phyloP scores from a whole-genome alignment of 2,113 vertebrate species.

The Cyprinus carpio region DNA sequence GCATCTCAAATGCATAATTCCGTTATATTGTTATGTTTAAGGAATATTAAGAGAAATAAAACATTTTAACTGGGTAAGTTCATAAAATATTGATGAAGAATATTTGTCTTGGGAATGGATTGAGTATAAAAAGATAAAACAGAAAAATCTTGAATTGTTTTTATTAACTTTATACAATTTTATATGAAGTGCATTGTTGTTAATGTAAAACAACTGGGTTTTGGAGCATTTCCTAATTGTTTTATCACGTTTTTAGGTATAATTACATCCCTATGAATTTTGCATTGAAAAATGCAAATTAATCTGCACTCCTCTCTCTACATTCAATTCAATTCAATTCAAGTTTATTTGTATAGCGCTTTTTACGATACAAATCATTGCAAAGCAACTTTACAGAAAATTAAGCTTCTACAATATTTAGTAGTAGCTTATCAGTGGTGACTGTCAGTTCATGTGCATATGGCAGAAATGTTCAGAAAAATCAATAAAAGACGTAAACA shows the following conservation, averaged over 20 bases:
- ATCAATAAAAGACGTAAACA: too few species aligned
- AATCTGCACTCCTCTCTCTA: not conserved
- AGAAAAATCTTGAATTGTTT: not conserved
- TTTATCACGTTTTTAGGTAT: not conserved
- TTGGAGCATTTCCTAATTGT: not conserved
- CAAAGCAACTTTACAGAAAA: too few species aligned
- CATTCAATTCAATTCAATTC: too few species aligned
- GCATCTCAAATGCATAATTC: slow-evolving; percentile 55
- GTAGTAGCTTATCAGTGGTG: too few species aligned
- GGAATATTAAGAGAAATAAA: slow-evolving; percentile 23
- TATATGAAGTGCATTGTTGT: not conserved
- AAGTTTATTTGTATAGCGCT: too few species aligned
- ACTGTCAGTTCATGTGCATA: too few species aligned
- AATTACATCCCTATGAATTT: not conserved
- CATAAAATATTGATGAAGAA: slow-evolving; percentile 30
- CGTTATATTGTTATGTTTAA: slow-evolving; percentile 66
- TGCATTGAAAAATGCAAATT: not conserved
- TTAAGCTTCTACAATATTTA: too few species aligned
- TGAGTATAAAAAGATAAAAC: slow-evolving; percentile 40
- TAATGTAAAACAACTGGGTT: not conserved
- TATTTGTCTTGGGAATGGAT: slow-evolving; percentile 39
- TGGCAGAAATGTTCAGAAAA: too few species aligned
- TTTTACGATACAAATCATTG: too few species aligned
- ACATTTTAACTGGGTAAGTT: slow-evolving; percentile 27
- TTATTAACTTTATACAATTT: not conserved